Conservation (phyloP, 2,113 vertebrate species). For the Greenwoodochromis staneri region DNA sequence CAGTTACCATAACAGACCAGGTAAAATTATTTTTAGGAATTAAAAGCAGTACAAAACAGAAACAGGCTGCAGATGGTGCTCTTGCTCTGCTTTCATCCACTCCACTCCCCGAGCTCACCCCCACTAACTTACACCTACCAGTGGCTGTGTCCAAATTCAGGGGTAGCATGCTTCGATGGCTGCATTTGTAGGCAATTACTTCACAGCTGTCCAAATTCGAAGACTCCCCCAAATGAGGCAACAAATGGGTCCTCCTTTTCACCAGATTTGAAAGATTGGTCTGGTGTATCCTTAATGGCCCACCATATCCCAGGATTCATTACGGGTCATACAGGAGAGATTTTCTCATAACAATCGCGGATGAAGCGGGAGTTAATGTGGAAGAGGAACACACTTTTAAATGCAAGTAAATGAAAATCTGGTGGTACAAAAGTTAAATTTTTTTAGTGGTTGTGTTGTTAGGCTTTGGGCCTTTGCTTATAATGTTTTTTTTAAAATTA, state of each 20-base stretch:
- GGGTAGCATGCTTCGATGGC: no score
- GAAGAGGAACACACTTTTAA: background rate
- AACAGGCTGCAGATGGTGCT: background rate
- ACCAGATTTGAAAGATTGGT: no score
- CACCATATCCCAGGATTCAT: background rate
- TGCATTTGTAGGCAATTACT: no score
- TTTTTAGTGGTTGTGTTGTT: background rate
- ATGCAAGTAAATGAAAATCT: background rate
- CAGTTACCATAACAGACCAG: background rate
- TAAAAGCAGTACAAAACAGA: background rate
- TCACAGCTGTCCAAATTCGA: no score
- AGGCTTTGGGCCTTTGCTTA: background rate
- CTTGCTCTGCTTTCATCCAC: no score
- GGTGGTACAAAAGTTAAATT: background rate
- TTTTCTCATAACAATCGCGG: background rate
- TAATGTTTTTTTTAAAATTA: rapidly evolving
- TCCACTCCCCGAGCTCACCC: no score
- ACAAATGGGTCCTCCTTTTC: no score
- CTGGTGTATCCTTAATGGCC: no score
- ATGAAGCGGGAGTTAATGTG: background rate
- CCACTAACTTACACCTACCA: no score
- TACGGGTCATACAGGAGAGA: rapidly evolving
- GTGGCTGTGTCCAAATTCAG: no score
- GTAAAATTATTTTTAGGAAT: background rate
- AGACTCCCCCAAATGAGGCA: no score